Percentiles rank a stretch among this genome's conserved stretches.
phyloP scores from a whole-genome alignment of 2,888 invertebrate genomes.

The Pachycephus smyrnensis region DNA sequence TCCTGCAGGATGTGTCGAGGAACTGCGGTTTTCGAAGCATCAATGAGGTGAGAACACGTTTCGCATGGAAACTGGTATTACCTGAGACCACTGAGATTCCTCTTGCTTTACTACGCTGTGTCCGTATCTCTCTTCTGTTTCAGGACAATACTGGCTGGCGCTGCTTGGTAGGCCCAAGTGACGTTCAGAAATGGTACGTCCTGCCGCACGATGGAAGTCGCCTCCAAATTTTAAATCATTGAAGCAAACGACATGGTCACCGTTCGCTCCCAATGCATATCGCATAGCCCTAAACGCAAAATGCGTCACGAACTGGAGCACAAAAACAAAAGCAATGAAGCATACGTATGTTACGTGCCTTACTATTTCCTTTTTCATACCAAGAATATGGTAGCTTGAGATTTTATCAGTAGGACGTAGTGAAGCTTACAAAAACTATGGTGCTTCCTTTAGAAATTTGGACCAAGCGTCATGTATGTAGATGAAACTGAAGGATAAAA shows the following conservation, averaged over 20 bases:
- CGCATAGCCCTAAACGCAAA: not conserved
- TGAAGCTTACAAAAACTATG: not conserved
- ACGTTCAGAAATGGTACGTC: slow-evolving; percentile 59
- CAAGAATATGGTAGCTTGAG: not conserved
- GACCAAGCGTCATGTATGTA: not conserved
- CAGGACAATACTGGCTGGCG: slow-evolving; percentile 59
- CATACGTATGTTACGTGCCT: not conserved
- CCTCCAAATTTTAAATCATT: slow-evolving; percentile 22
- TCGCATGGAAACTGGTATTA: not conserved
- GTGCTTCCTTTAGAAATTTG: not conserved
- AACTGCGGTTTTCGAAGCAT: slow-evolving; percentile 33
- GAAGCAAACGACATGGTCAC: not conserved
- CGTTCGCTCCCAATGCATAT: not conserved
- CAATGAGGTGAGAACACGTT: slow-evolving; percentile 34
- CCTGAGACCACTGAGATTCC: not conserved
- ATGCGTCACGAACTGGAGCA: not conserved
- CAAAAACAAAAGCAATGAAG: not conserved
- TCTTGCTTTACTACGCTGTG: not conserved
- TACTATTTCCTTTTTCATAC: not conserved
- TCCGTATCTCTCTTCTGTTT: slow-evolving; percentile 22
- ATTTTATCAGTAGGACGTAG: not conserved
- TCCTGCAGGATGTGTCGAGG: slow-evolving; percentile 20
- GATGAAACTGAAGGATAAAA: not conserved
- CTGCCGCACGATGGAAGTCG: slow-evolving; percentile 39
- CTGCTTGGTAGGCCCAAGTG: slow-evolving; percentile 60